Percentiles rank a stretch among this genome's conserved stretches.
Conservation (phyloP, 2,888 invertebrate genomes). For the Ramazzottius varieornatus region DNA sequence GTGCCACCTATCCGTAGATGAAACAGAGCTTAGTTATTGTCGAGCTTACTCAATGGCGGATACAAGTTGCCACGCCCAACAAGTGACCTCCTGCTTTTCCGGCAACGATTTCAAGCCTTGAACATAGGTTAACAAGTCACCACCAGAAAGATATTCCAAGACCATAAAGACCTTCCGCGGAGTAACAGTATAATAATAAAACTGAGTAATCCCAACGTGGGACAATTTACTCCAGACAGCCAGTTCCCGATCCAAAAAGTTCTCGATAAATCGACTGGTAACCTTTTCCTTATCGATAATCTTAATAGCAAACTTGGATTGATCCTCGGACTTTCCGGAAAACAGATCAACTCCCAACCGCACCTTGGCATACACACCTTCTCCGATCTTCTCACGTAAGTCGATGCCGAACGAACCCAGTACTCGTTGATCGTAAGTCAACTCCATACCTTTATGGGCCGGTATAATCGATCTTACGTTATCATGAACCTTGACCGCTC, state of each 20-base stretch:
- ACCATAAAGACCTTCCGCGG: not conserved
- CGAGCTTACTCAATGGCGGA: not conserved
- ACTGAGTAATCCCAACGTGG: not conserved
- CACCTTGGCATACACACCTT: not conserved
- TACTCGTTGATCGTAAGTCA: not conserved
- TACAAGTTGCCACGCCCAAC: not conserved
- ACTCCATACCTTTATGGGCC: not conserved
- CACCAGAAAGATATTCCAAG: not conserved
- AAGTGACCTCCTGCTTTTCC: not conserved
- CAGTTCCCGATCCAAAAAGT: not conserved
- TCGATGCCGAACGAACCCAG: not conserved
- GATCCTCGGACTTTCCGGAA: not conserved
- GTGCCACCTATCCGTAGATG: no score
- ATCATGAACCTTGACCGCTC: not conserved
- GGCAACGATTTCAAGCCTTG: not conserved
- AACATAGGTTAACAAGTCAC: not conserved
- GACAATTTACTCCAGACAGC: not conserved
- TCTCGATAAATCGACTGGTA: constrained; percentile 2
- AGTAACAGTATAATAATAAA: constrained; percentile 3
- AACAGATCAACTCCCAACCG: not conserved
- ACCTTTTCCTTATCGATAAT: constrained; percentile 1
- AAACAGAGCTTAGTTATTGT: no score
- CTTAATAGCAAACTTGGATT: not conserved
- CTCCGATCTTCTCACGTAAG: not conserved
- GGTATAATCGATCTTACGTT: not conserved